A percentile compares a stretch with the other conserved stretches of the same genome.
Evolutionary conservation across 2,113 vertebrate genomes (phyloP).

Genomic region (Lynx canadensis): DNA sequence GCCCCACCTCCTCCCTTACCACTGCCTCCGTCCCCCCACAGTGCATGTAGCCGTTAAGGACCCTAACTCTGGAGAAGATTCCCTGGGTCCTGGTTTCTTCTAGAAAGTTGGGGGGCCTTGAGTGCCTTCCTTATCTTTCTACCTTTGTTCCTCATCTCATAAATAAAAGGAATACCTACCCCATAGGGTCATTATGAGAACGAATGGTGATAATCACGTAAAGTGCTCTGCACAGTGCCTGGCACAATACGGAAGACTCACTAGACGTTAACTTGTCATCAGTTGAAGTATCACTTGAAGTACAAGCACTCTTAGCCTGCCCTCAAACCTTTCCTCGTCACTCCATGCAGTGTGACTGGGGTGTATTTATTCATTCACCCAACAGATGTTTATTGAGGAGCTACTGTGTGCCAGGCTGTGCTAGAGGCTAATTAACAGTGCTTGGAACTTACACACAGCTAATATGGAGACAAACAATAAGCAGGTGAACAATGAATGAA

Average conservation of each 20-base stretch:
- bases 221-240: neutral
- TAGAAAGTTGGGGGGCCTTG: neutral
- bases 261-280: slow-evolving; percentile 13
- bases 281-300: slow-evolving; percentile 6
- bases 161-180: neutral
- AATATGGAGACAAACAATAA: neutral
- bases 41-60: neutral
- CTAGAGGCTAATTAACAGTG: neutral
- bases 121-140: neutral
- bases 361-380: neutral
- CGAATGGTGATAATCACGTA: neutral
- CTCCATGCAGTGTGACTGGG: neutral
- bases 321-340: neutral
- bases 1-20: neutral
- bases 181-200: neutral
- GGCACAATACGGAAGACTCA: neutral
- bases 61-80: neutral
- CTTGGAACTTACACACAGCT: neutral
- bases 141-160: neutral
- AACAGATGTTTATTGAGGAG: neutral
- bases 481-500: neutral
- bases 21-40: neutral
- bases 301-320: neutral
- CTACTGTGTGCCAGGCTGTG: neutral
- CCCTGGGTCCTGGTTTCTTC: neutral